Base-by-base conservation (phyloP, 2,113 vertebrate genomes). In the Zosterops hypoxanthus region DNA sequence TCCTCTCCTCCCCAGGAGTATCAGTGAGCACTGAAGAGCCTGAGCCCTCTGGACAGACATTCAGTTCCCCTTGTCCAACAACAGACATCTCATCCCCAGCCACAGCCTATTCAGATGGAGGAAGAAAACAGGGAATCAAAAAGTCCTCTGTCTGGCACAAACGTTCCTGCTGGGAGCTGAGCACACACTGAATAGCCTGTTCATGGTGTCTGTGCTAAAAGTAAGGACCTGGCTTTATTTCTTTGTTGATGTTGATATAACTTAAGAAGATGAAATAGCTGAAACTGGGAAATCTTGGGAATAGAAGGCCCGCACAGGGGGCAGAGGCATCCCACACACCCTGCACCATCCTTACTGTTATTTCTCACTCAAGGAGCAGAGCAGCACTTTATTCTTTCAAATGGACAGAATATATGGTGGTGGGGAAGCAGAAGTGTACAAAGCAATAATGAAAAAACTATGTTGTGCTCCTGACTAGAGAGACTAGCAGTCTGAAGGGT, bases 171-270 rank as follows among this genome's bases (percentile, higher is more conserved):
- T 83, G 92, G 88, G 87, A 97, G 71, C n/a, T 3, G 9, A 91
- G 68, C 64, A 39, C 71, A 31, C 65, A 44, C 73, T 83, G 76
- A 95, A 93, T 63, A 92, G 91, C 77, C 88, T 82, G 56, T 83
- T 95, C 86, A 66, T 56, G 61, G 69, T 72, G 71, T 68, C 94
- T 88, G 79, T 90, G 84, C 89, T 92, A 93, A 95, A 97, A 95
- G 87, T 90, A 92, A 88, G 82, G 80, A 92, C 80, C n/a, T 77
- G 87, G 70, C 72, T 96, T 92, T 94, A 94, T 96, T 84, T 92
- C 88, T 92, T 91, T 78, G 90, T 83, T 95, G 92, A 95, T 41
- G 41, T n/a, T 83, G 89, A 75, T 76, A 64, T 53, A 96, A 94
- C 72, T 94, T 84, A 77, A 64, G 92, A 72, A 90, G 36, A 68